Evolutionary conservation across 2,113 vertebrate genomes (phyloP).

Genomic region (Ctenodactylus gundi): DNA sequence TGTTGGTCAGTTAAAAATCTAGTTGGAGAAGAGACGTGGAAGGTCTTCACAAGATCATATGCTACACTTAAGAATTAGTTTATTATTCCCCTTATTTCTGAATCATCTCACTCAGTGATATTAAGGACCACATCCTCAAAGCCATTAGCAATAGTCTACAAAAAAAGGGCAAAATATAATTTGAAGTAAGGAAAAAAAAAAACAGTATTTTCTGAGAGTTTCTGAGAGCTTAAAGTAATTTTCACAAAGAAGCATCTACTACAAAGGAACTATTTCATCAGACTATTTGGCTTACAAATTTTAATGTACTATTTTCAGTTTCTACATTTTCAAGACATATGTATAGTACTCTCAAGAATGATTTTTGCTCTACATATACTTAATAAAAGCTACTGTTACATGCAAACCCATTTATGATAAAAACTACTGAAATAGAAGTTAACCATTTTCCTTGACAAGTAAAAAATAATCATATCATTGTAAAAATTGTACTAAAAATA

Average conservation of each 20-base stretch:
- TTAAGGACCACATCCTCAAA: background rate
- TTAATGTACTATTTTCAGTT: background rate
- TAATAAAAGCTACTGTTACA: background rate
- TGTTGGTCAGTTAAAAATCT: background rate
- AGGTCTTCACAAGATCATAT: background rate
- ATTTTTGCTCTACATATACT: background rate
- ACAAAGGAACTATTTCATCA: background rate
- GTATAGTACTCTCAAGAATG: background rate
- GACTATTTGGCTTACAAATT: background rate
- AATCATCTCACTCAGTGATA: background rate
- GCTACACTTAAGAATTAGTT: background rate
- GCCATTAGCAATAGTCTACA: background rate
- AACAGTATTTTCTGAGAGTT: background rate
- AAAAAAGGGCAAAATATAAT: background rate
- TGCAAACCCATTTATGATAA: background rate
- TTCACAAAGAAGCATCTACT: slow-evolving; percentile 27
- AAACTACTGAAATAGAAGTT: background rate
- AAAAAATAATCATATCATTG: background rate
- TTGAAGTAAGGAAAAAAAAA: background rate
- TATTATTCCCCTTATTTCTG: background rate
- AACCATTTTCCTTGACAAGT: background rate
- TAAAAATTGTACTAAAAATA: slow-evolving; percentile 34
- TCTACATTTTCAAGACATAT: background rate
- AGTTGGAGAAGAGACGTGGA: background rate
- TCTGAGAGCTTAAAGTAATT: background rate